Conservation (phyloP, 2,797 vertebrate genomes). For the Thunnus albacares region DNA sequence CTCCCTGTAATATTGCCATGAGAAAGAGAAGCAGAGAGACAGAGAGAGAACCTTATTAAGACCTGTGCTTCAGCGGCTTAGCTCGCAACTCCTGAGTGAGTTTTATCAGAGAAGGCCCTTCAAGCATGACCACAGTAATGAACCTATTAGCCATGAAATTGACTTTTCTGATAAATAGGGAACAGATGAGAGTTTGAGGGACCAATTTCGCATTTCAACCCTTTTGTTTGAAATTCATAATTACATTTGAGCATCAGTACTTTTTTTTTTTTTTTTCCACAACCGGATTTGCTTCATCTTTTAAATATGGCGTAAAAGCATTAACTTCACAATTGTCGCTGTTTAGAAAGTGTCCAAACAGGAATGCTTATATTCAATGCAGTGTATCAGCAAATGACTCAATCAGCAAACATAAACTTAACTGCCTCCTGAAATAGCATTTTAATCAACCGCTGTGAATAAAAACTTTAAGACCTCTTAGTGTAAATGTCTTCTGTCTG, state of each 20-base stretch:
- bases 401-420: slow-evolving; percentile 35
- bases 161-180: slow-evolving; percentile 83
- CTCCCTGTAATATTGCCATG: slow-evolving; percentile 43
- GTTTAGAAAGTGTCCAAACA: slow-evolving; percentile 24
- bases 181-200: slow-evolving; percentile 67
- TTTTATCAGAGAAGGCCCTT: slow-evolving; percentile 79
- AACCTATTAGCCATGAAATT: slow-evolving; percentile 89
- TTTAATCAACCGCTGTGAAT: slow-evolving; percentile 52
- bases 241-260: slow-evolving; percentile 61
- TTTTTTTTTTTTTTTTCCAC: slow-evolving; percentile 34
- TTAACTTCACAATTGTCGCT: not conserved
- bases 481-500: slow-evolving; percentile 38
- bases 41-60: slow-evolving; percentile 69
- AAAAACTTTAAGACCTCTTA: slow-evolving; percentile 32
- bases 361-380: slow-evolving; percentile 18
- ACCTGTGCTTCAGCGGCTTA: slow-evolving; percentile 69
- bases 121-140: slow-evolving; percentile 84
- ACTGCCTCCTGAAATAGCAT: slow-evolving; percentile 36
- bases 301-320: slow-evolving; percentile 17
- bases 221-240: slow-evolving; percentile 80
- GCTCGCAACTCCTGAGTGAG: slow-evolving; percentile 76
- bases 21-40: slow-evolving; percentile 55
- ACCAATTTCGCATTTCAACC: slow-evolving; percentile 62
- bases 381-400: slow-evolving; percentile 21
- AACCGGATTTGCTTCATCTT: slow-evolving; percentile 49